Base-by-base conservation (phyloP, 2,113 vertebrate genomes). In the Misgurnus anguillicaudatus region DNA sequence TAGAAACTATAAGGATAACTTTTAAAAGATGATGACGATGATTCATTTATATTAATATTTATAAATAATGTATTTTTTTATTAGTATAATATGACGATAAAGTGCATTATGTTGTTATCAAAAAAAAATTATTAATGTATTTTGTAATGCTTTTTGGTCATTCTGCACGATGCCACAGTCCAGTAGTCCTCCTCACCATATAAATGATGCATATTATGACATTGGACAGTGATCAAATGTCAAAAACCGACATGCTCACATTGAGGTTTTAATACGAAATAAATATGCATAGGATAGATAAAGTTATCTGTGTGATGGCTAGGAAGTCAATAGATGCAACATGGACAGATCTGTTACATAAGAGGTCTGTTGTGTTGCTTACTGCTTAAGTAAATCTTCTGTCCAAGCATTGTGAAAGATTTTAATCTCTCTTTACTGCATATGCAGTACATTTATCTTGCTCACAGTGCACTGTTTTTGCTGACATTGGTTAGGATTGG, bases 311-410 rank as follows among this genome's bases (percentile, higher is more conserved):
- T 76, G 42, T 48, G 6, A 38, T 42, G 17, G 51, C n/a, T 14
- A 53, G 19, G 41, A 51, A 64, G 74, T 21, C 61, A 64, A 3
- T 53, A 45, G 61, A 51, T 53, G 42, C 24, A 61, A 60, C 53
- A 62, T 48, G 42, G 61, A 76, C 24, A 36, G 31, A 64, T 64
- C 38, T 39, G 74, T 76, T 76, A 21, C 45, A 53, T 76, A 76
- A 76, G 41, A 53, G 14, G 14, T 74, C 51, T 58, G 58, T 39
- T 51, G 74, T 38, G 42, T 51, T 58, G 70, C 24, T 51, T 60
- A 13, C 17, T 51, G 42, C 61, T 76, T 63, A 31, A 38, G 47
- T 53, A 1, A 53, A 76, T 16, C 61, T 14, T 38, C 16, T 60
- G 13, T n/a, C 60, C n/a, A 60, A 73, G 21, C 19, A 39, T 62